phyloP scores from a whole-genome alignment of 1,140 invertebrate genomes.

The Cyclina sinensis region DNA sequence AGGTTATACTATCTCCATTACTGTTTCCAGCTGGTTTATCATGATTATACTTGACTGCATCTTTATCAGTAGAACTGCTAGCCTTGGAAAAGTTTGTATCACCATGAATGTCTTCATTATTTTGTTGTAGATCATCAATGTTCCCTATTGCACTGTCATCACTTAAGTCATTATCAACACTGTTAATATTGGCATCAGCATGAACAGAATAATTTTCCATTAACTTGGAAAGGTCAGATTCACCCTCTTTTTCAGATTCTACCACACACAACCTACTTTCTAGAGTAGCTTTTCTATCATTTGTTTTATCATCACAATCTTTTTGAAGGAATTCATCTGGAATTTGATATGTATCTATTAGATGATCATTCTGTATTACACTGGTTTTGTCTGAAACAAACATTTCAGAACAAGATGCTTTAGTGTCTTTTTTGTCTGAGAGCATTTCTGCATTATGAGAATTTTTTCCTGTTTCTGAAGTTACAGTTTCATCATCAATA shows the following conservation, averaged over 20 bases:
- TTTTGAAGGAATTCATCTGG: not conserved
- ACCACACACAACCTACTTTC: constrained; percentile 25
- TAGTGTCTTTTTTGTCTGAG: no score
- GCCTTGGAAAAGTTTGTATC: not conserved
- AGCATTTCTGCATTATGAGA: no score
- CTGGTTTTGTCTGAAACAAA: no score
- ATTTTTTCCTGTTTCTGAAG: no score
- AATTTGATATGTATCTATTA: not conserved
- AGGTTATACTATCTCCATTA: not conserved
- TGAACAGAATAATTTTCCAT: not conserved
- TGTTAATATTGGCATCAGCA: not conserved
- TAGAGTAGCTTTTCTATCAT: constrained; percentile 28
- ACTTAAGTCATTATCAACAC: constrained; percentile 9
- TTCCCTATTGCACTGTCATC: constrained; percentile 54
- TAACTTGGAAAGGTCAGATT: not conserved
- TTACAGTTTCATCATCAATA: not conserved
- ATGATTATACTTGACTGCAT: not conserved
- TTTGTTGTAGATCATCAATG: constrained; percentile 15
- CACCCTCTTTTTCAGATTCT: not conserved
- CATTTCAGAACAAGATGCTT: no score
- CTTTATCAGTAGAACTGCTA: not conserved
- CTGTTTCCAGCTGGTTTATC: not conserved
- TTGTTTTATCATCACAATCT: not conserved
- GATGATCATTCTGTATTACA: no score
- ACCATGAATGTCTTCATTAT: not conserved